Conservation (phyloP, 92 coral and sea anemone genomes). For the Parazoanthus atlanticus region DNA sequence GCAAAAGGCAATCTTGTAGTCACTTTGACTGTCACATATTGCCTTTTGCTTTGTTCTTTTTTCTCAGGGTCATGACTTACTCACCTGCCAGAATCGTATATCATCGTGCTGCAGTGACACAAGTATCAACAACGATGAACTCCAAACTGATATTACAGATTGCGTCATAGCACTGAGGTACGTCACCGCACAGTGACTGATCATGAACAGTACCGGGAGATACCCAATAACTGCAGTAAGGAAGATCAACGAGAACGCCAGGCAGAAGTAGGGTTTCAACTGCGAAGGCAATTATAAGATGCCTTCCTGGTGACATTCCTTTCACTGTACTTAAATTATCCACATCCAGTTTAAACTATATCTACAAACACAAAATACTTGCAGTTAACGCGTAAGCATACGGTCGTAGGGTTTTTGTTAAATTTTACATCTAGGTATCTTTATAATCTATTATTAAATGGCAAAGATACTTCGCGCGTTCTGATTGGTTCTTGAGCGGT, state of each 20-base stretch:
- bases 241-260: slow-evolving; percentile 60
- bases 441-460: no score
- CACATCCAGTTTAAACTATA: neutral
- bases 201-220: slow-evolving; percentile 61
- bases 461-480: no score
- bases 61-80: neutral
- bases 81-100: slow-evolving; percentile 73
- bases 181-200: slow-evolving; percentile 59
- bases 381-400: no score
- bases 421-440: no score
- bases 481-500: no score
- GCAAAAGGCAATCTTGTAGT: neutral
- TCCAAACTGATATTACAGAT: slow-evolving; percentile 69
- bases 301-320: neutral
- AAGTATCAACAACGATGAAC: slow-evolving; percentile 55
- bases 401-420: no score
- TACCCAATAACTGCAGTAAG: slow-evolving; percentile 50
- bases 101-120: slow-evolving; percentile 64
- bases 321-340: no score
- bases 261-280: slow-evolving; percentile 65
- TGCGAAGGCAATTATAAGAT: slow-evolving; percentile 14
- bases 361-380: no score
- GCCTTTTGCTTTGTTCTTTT: no score
- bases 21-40: no score
- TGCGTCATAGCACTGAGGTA: slow-evolving; percentile 61